Percentiles rank a stretch among this genome's conserved stretches.
phyloP scores from a whole-genome alignment of 2,113 vertebrate species.

The Cebus imitator region DNA sequence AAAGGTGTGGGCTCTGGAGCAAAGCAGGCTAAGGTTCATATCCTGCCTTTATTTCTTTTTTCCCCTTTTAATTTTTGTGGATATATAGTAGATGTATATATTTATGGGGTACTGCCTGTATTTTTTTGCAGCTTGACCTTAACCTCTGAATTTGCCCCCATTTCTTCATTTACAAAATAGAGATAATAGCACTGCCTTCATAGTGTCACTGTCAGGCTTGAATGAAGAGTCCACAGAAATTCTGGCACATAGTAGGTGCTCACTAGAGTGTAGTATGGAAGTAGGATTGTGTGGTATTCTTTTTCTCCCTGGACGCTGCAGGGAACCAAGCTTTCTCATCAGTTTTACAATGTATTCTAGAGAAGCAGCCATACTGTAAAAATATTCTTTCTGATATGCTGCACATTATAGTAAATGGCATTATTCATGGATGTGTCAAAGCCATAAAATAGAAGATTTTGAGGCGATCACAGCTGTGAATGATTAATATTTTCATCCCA shows the following conservation, averaged over 20 bases:
- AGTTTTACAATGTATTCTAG: not conserved
- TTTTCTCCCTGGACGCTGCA: not conserved
- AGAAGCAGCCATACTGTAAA: not conserved
- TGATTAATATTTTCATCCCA: constrained; percentile 76
- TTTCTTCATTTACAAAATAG: not conserved
- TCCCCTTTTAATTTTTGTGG: too few species aligned
- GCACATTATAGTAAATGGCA: constrained; percentile 55
- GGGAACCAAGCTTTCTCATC: not conserved
- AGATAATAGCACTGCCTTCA: not conserved
- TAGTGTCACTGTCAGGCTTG: rapidly evolving
- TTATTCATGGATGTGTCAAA: constrained; percentile 74
- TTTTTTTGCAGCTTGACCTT: not conserved
- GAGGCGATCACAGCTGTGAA: constrained; percentile 73
- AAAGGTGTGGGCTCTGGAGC: not conserved
- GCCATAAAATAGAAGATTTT: constrained; percentile 73
- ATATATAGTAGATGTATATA: too few species aligned
- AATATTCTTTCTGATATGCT: constrained; percentile 54
- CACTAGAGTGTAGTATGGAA: rapidly evolving
- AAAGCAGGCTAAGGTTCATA: not conserved
- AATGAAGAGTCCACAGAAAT: not conserved
- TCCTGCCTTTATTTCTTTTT: not conserved
- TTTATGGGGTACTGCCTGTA: too few species aligned
- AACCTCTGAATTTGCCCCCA: not conserved
- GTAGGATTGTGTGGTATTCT: rapidly evolving
- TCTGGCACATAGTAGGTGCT: not conserved